These are phyloP conservation scores for Prunella strophiata DNA, from an alignment of 2,797 vertebrate genomes.

Conservation along the genomic window DNA sequence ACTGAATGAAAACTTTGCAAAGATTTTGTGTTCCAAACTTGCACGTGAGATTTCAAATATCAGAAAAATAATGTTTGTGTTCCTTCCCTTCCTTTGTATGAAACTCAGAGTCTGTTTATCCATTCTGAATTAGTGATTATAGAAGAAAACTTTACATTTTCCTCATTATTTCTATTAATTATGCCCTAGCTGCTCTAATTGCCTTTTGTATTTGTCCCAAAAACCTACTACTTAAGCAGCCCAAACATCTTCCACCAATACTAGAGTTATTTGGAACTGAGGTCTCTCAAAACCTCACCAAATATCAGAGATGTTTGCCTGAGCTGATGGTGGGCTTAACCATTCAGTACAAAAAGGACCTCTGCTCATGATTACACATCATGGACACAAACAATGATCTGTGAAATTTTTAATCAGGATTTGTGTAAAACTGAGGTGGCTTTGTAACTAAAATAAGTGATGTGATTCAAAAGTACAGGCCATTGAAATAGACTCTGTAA, in stretches of 20 bases:
- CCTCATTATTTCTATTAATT: background rate
- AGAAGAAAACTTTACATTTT: background rate
- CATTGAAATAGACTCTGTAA: background rate
- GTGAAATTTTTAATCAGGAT: background rate
- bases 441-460: background rate
- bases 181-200: background rate
- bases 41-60: background rate
- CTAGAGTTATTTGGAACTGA: background rate
- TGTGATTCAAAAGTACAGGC: background rate
- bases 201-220: background rate
- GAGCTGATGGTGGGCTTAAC: background rate
- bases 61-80: background rate
- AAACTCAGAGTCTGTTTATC: background rate
- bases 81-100: background rate
- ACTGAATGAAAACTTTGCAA: background rate
- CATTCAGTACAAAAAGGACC: background rate
- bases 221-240: background rate
- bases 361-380: background rate
- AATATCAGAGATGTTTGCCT: background rate
- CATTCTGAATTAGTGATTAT: background rate
- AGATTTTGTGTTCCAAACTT: background rate
- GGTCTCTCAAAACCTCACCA: background rate
- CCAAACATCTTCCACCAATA: background rate
- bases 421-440: background rate
- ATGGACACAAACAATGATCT: background rate